phyloP scores from a whole-genome alignment of 2,113 vertebrate species.

The Zosterops lateralis region DNA sequence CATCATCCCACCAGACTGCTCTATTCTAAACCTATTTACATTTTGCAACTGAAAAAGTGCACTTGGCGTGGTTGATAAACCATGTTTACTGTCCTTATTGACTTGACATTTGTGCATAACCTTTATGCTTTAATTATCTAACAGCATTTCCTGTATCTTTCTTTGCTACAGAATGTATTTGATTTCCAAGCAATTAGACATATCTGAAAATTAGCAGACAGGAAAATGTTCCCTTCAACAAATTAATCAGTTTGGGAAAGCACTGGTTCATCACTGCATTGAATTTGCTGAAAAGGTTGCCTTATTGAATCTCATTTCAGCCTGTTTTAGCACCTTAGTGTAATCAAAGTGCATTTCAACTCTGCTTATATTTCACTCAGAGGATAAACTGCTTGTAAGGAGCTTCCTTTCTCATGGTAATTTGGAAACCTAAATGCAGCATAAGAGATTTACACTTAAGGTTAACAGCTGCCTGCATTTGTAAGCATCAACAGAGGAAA shows the following conservation, averaged over 20 bases:
- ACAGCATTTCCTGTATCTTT: conserved; percentile 59
- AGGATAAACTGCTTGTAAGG: background rate
- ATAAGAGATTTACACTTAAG: conserved; percentile 13
- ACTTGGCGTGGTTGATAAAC: conserved; percentile 64
- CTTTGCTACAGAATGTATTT: conserved; percentile 35
- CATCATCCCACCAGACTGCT: conserved; percentile 56
- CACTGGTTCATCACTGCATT: conserved; percentile 27
- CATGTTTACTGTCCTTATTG: conserved; percentile 71
- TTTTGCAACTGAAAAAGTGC: conserved; percentile 65
- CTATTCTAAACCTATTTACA: conserved; percentile 68
- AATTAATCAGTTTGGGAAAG: conserved; percentile 56
- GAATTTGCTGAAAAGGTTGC: conserved; percentile 16
- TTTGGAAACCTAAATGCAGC: background rate
- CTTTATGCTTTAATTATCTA: conserved; percentile 75
- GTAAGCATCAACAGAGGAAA: background rate
- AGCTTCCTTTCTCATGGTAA: background rate
- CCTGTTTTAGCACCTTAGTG: background rate
- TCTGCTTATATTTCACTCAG: background rate
- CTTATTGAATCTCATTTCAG: conserved; percentile 33
- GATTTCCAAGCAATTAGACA: conserved; percentile 63
- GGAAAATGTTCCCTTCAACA: conserved; percentile 52
- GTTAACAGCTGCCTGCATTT: conserved; percentile 20
- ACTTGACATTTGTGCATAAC: conserved; percentile 73
- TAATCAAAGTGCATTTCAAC: background rate
- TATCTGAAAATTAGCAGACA: conserved; percentile 47